phyloP scores from a whole-genome alignment of 2,113 vertebrate species.

The Puntigrus tetrazona region DNA sequence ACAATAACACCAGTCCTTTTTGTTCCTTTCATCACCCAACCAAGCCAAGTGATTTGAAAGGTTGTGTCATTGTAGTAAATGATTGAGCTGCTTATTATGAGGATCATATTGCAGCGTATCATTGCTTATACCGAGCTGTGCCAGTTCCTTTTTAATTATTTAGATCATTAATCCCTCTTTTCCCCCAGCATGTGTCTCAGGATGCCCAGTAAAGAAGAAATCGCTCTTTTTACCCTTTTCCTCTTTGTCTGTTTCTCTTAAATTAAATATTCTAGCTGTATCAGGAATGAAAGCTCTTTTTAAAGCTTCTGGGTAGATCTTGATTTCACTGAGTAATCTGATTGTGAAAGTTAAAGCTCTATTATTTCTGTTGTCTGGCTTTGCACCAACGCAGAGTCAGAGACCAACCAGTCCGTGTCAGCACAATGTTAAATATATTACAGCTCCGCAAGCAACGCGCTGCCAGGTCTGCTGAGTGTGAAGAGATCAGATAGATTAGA shows the following conservation, averaged over 20 bases:
- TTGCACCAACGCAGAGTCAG: background rate
- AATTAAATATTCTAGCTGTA: background rate
- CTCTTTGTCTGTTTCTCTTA: background rate
- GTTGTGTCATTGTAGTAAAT: background rate
- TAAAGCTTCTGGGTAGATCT: background rate
- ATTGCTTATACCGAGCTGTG: conserved; percentile 21
- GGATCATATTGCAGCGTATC: background rate
- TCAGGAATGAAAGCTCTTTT: background rate
- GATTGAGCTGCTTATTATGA: background rate
- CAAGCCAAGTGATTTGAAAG: background rate
- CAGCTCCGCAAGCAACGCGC: background rate
- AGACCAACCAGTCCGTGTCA: conserved; percentile 1
- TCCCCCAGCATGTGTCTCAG: background rate
- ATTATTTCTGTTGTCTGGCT: background rate
- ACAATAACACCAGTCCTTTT: background rate
- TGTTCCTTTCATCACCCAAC: background rate
- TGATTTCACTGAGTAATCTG: background rate
- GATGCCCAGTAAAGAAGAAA: background rate
- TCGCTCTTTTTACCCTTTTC: background rate
- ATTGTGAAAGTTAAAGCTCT: conserved; percentile 1
- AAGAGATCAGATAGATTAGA: conserved; percentile 18
- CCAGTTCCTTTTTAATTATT: conserved; percentile 37
- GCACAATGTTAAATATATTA: conserved; percentile 29
- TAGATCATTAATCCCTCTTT: conserved; percentile 40
- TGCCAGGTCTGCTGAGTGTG: conserved; percentile 11